Base-by-base conservation (phyloP, 2,888 invertebrate genomes). In the Serripes groenlandicus region DNA sequence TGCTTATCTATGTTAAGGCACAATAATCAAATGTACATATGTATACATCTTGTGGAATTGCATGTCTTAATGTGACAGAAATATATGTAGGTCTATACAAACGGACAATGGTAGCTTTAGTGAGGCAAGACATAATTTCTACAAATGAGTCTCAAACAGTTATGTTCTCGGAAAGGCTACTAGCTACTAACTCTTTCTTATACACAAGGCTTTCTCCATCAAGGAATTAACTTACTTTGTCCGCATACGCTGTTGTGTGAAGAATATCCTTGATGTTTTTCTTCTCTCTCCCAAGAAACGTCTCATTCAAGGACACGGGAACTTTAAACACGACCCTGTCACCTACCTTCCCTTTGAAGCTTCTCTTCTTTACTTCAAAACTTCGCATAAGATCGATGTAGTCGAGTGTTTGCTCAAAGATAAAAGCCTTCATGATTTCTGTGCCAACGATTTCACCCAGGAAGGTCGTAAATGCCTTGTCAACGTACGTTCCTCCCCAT, bases 331-430 rank as follows among this genome's bases (percentile, higher is more conserved):
- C 75, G n/a, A 81, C 75, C 35, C 69, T 78, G 23, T 81, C 75
- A 32, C 56, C 42, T 49, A 82, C 78, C 21, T 49, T 28, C 18
- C 52, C 26, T n/a, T 71, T 60, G 32, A 85, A 75, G 3, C 42
- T 73, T 62, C 85, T 66, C 49, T 85, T 85, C 42, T 72, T 78
- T 1, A 71, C 70, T 28, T 85, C 85, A 71, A 82, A 82, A n/a
- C 73, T 71, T 30, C 78, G 52, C 21, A 81, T 76, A 11, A 85
- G 73, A 0, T 76, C 78, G 5, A 85, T 73, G 60, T 81, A 76
- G 52, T 85, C 85, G 11, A 54, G 30, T 69, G 69, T 75, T 18
- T 76, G n/a, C 1, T 62, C 64, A 9, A 37, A 23, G 18, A 52
- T 35, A 35, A 81, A 76, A 26, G 76, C 66, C 18, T 73, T 58